Evolutionary conservation across 2,113 vertebrate species (phyloP).

Genomic region (Emydocephalus ijimae): DNA sequence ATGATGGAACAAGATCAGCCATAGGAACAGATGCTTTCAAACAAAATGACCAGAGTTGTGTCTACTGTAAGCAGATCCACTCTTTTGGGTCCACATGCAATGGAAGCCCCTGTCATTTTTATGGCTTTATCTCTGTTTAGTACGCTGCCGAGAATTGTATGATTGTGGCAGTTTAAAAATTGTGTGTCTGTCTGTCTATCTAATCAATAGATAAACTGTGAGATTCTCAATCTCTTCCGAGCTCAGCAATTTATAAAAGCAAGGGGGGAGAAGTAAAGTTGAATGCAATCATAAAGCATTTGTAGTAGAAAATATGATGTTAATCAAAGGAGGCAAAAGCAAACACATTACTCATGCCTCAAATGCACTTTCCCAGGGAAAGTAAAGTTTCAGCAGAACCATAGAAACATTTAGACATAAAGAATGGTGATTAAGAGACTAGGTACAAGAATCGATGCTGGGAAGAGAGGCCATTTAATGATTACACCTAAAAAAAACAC

Average conservation of each 20-base stretch:
- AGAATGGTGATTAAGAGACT: neutral
- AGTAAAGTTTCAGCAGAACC: neutral
- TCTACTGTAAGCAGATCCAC: neutral
- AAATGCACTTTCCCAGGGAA: neutral
- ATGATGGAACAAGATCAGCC: neutral
- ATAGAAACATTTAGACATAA: neutral
- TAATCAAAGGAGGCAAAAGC: neutral
- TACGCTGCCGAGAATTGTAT: neutral
- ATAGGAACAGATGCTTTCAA: neutral
- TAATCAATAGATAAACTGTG: neutral
- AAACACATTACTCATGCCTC: neutral
- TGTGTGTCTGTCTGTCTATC: no score
- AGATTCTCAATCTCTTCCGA: neutral
- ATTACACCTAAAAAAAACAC: neutral
- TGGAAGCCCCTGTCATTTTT: neutral
- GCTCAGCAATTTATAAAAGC: neutral
- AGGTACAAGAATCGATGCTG: neutral
- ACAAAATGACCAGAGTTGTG: neutral
- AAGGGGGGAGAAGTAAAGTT: neutral
- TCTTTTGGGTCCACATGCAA: neutral
- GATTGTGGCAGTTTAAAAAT: neutral
- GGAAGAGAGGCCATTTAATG: neutral
- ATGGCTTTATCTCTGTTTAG: neutral
- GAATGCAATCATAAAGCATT: neutral
- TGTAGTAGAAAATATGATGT: neutral